Conservation (phyloP, 2,797 vertebrate genomes). For the Euthynnus affinis region DNA sequence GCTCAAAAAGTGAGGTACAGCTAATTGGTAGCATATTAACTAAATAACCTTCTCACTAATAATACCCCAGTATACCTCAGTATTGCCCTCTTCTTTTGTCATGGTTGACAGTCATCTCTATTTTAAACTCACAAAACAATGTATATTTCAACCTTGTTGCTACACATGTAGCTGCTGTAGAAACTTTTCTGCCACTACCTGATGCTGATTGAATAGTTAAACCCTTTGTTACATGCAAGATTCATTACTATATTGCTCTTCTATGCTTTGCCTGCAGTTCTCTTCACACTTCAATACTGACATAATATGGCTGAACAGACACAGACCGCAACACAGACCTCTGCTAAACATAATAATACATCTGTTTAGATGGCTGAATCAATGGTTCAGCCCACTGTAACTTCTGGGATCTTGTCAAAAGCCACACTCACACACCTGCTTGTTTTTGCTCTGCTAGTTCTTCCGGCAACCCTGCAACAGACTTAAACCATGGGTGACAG, state of each 20-base stretch:
- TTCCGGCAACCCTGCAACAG: background rate
- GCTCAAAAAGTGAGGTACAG: too few species aligned
- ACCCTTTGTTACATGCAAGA: background rate
- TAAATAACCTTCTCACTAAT: background rate
- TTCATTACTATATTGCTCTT: too few species aligned
- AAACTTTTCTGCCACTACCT: background rate
- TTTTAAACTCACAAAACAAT: background rate
- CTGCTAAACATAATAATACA: background rate
- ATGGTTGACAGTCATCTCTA: background rate
- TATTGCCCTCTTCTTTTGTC: background rate
- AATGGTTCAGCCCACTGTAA: background rate
- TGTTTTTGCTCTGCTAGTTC: background rate
- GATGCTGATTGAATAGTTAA: background rate
- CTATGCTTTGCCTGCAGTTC: background rate
- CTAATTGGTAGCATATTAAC: background rate
- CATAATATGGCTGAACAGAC: background rate
- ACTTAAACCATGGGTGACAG: slow-evolving; percentile 11
- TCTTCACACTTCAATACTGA: background rate
- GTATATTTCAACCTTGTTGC: background rate
- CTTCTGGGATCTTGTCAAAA: slow-evolving; percentile 19
- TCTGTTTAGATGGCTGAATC: background rate
- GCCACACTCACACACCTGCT: background rate
- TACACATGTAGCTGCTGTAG: background rate
- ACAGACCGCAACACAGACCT: background rate
- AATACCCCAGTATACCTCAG: too few species aligned